Conservation (phyloP, 1,140 invertebrate species). For the Hylaeus volcanicus region DNA sequence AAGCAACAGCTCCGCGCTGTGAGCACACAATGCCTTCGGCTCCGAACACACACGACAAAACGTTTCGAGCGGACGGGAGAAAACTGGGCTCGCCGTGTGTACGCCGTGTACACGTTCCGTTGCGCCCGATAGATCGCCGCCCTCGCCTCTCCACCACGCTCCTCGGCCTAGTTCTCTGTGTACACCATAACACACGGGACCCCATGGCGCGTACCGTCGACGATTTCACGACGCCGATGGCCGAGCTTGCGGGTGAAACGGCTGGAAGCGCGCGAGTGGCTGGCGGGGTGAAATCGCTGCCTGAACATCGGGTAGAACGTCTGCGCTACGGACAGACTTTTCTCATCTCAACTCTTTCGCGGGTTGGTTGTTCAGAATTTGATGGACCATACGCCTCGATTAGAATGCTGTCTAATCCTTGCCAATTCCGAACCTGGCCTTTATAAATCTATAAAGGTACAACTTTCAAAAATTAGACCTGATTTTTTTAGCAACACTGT, state of each 20-base stretch:
- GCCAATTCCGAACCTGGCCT: no score
- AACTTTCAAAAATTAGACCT: no score
- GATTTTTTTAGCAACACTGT: no score
- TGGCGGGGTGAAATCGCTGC: constrained; percentile 1
- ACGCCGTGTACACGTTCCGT: constrained; percentile 36
- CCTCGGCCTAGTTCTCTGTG: constrained; percentile 14
- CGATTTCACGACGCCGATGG: constrained; percentile 24
- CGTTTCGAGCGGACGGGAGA: constrained; percentile 36
- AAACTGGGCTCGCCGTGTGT: constrained; percentile 44
- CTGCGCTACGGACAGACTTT: no score
- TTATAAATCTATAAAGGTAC: no score
- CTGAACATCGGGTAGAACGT: no score
- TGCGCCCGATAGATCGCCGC: constrained; percentile 46
- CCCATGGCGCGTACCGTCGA: constrained; percentile 23
- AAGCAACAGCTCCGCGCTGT: constrained; percentile 57
- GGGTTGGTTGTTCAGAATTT: no score
- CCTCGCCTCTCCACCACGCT: not conserved
- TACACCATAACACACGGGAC: constrained; percentile 14
- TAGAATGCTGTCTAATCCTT: no score
- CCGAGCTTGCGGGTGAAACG: constrained; percentile 13
- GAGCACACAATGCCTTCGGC: constrained; percentile 47
- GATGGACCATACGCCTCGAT: no score
- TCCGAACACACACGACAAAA: constrained; percentile 24
- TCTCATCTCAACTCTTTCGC: no score
- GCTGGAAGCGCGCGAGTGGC: constrained; percentile 18